Evolutionary conservation across 2,888 invertebrate species (phyloP), one percentile per base, ranked within the genome.

Genomic region (Aproaerema taeniolella): DNA sequence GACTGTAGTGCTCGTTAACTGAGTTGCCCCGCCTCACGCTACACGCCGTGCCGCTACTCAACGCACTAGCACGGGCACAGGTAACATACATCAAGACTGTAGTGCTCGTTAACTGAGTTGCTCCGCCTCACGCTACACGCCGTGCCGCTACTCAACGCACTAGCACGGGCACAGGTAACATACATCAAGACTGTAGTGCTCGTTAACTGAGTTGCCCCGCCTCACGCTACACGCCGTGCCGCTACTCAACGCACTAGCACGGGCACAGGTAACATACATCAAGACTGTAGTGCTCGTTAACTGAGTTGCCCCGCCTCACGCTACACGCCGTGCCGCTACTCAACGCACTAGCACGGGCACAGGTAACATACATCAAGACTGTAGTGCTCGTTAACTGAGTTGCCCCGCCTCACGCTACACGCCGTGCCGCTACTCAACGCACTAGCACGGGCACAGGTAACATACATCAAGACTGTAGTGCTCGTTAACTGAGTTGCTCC

Each of bases 131-230:
- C 93, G 56, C 91, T 91, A 62, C 91, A 94, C 42, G 92, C 94
- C 31, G 91, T 98, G 64, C 91, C 94, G 57, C 92, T 99, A 58
- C 88, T 97, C 46, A 94, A 96, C 64, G 95, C 97, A 49, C 83
- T 98, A 39, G 93, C 96, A 7, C 88, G 91, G 42, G 95, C 93
- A 53, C 94, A 94, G 87, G 95, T 96, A 66, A n/a, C n/a, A n/a
- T n/a, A n/a, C n/a, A n/a, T n/a, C n/a, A n/a, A n/a, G n/a, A n/a
- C n/a, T n/a, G n/a, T n/a, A n/a, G n/a, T n/a, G n/a, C n/a, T n/a
- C n/a, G n/a, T n/a, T n/a, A n/a, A n/a, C n/a, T n/a, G 95, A 96
- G 69, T 90, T 97, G 76, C 95, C 95, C 42, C 90, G 93, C 39
- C 76, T 95, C 12, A 92, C 93, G 56, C 91, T 91, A 62, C 91